Percentiles rank a stretch among this genome's conserved stretches.
phyloP scores from a whole-genome alignment of 2,888 invertebrate species.

The Drosophila affinis region DNA sequence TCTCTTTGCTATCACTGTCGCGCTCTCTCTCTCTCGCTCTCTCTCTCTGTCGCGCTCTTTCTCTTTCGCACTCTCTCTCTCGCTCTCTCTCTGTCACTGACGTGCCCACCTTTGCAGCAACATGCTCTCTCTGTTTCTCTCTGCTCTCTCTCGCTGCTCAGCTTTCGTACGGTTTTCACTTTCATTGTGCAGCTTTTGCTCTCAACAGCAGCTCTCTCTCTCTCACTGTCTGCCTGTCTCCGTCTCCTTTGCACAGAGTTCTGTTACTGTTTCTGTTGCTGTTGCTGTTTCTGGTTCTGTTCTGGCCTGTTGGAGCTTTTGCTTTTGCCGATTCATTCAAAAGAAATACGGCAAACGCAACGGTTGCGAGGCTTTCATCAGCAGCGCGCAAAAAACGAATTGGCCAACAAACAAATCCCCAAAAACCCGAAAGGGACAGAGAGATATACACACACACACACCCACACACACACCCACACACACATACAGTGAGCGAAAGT shows the following conservation, averaged over 20 bases:
- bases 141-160: slow-evolving; percentile 47
- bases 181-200: slow-evolving; percentile 71
- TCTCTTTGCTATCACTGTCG: slow-evolving; percentile 39
- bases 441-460: neutral
- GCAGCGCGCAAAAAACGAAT: slow-evolving; percentile 51
- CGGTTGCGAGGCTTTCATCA: slow-evolving; percentile 66
- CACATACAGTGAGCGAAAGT: slow-evolving; percentile 12
- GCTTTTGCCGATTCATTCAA: slow-evolving; percentile 78
- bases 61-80: slow-evolving; percentile 31
- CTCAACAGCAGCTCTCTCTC: slow-evolving; percentile 19
- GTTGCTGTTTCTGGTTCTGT: slow-evolving; percentile 18
- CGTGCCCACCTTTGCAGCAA: too few relatives aligned
- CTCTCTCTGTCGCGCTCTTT: slow-evolving; percentile 31
- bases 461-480: slow-evolving; percentile 1
- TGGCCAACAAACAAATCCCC: slow-evolving; percentile 3
- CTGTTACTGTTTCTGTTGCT: slow-evolving; percentile 10
- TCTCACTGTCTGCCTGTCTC: slow-evolving; percentile 25
- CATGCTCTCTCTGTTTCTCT: slow-evolving; percentile 29
- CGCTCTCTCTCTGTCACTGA: slow-evolving; percentile 2
- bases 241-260: slow-evolving; percentile 16
- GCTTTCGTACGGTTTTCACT: slow-evolving; percentile 66
- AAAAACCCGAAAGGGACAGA: slow-evolving; percentile 16
- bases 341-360: slow-evolving; percentile 83
- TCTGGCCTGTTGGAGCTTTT: slow-evolving; percentile 45
- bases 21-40: slow-evolving; percentile 32